Percentiles rank a stretch among this genome's conserved stretches.
Evolutionary conservation across 1,140 invertebrate species (phyloP).

Genomic region (Aphaenogaster ashmeadi): DNA sequence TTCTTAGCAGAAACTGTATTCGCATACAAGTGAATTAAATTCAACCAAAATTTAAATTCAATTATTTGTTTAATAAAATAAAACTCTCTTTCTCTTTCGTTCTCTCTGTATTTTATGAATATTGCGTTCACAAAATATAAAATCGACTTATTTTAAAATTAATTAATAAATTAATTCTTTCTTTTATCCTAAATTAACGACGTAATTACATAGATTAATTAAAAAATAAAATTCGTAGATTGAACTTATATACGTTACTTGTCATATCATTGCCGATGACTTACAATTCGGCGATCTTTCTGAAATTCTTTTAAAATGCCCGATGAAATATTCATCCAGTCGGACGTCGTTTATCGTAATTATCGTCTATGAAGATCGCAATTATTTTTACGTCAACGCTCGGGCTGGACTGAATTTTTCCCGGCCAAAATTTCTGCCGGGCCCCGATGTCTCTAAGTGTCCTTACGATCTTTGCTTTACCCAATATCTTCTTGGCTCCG

Average conservation of each 20-base stretch:
- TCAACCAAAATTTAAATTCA: background rate
- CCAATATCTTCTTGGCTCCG: constrained; percentile 80
- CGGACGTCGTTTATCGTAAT: constrained; percentile 46
- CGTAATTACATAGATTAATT: background rate
- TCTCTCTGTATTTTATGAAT: background rate
- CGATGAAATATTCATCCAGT: constrained; percentile 56
- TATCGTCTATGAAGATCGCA: constrained; percentile 50
- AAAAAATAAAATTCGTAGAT: background rate
- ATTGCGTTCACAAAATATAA: background rate
- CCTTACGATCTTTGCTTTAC: constrained; percentile 80
- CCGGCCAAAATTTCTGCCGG: constrained; percentile 66
- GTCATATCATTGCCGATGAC: background rate
- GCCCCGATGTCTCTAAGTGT: constrained; percentile 74
- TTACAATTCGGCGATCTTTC: background rate
- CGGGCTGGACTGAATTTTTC: constrained; percentile 66
- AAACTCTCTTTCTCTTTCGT: background rate
- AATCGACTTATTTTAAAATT: background rate
- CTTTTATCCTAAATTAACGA: constrained; percentile 4
- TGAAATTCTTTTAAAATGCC: background rate
- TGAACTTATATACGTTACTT: background rate
- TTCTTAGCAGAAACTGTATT: background rate
- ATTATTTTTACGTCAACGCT: constrained; percentile 53
- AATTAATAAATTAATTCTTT: background rate
- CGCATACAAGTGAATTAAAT: background rate
- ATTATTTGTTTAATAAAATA: background rate